Conservation (phyloP, 2,888 invertebrate species). For the Tenthredo livida region DNA sequence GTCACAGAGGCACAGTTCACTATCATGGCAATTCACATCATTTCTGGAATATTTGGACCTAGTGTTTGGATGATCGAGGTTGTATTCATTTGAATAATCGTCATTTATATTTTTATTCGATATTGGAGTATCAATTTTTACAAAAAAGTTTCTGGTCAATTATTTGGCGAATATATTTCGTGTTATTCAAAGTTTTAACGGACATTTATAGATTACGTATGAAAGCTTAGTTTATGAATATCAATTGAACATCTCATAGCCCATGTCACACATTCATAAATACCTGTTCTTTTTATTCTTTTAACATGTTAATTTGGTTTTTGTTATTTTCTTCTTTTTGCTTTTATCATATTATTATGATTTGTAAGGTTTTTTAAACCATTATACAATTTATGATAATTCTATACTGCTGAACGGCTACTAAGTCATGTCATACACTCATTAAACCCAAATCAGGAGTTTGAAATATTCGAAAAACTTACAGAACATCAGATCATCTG, state of each 20-base stretch:
- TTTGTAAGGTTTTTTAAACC: background rate
- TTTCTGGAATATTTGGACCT: conserved; percentile 93
- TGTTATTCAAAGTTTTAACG: background rate
- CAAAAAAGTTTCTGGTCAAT: background rate
- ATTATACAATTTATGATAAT: background rate
- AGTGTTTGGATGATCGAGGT: conserved; percentile 92
- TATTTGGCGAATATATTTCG: background rate
- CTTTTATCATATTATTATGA: background rate
- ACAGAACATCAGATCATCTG: background rate
- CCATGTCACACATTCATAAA: conserved; percentile 43
- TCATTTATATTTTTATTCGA: background rate
- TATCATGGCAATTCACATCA: conserved; percentile 92
- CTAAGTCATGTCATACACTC: background rate
- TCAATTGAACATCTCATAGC: conserved; percentile 8
- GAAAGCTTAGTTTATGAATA: background rate
- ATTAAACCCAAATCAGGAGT: background rate
- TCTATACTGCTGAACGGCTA: background rate
- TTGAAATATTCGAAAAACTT: background rate
- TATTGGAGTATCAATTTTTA: background rate
- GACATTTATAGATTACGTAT: background rate
- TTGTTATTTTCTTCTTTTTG: background rate
- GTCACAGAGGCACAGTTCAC: conserved; percentile 99
- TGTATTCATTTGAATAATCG: conserved; percentile 65
- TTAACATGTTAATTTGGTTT: background rate
- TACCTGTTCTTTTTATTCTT: background rate